These are phyloP conservation scores for Cheirogaleus medius DNA, from an alignment of 2,113 vertebrate genomes.

Conservation along the genomic window DNA sequence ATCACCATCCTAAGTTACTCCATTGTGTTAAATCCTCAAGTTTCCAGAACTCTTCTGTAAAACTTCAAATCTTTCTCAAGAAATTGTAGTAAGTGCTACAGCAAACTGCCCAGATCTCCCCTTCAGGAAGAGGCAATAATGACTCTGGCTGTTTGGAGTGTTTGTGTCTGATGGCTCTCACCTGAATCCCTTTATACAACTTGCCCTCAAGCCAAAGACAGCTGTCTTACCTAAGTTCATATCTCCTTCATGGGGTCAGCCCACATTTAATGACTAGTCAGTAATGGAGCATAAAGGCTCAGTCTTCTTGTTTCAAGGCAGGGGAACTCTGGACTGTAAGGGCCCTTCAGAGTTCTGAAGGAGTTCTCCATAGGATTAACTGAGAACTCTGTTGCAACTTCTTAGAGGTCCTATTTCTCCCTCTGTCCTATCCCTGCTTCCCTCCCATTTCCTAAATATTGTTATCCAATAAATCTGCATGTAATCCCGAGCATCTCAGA, in stretches of 20 bases:
- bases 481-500: not conserved
- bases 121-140: not conserved
- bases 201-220: not conserved
- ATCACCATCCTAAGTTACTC: not conserved
- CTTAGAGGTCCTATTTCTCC: not conserved
- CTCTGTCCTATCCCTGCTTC: not conserved
- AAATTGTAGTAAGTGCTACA: not conserved
- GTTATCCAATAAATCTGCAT: not conserved
- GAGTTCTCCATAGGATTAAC: not conserved
- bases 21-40: not conserved
- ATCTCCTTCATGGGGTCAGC: not conserved
- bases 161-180: not conserved
- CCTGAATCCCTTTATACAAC: not conserved
- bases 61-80: not conserved
- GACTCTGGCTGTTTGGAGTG: not conserved
- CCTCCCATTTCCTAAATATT: not conserved
- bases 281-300: not conserved
- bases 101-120: not conserved
- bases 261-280: not conserved
- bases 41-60: not conserved
- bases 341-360: too few relatives aligned
- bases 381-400: not conserved
- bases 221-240: not conserved
- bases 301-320: not conserved
- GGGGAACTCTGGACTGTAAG: not conserved